phyloP scores from a whole-genome alignment of 2,797 vertebrate species.

The Pteronotus mesoamericanus region DNA sequence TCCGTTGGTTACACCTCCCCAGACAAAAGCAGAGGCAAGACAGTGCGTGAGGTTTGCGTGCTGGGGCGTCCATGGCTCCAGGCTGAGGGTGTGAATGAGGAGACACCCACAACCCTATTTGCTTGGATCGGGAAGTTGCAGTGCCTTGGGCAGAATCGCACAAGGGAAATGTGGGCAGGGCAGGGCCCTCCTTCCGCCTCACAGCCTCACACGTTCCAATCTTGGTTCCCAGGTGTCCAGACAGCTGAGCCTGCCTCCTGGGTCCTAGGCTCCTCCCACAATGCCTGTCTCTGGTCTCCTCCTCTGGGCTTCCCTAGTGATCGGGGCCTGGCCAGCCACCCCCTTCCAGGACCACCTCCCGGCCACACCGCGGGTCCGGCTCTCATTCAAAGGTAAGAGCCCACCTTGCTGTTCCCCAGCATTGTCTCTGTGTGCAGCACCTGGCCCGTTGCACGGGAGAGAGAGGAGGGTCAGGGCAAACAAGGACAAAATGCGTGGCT shows the following conservation, averaged over 20 bases:
- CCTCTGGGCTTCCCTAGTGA: slow-evolving; percentile 82
- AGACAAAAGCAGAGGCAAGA: neutral
- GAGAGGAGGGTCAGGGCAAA: neutral
- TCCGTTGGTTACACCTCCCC: neutral
- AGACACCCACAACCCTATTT: neutral
- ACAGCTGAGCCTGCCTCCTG: slow-evolving; percentile 35
- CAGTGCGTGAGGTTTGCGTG: neutral
- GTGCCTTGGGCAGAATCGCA: neutral
- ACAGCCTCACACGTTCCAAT: neutral
- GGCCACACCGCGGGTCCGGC: slow-evolving; percentile 79
- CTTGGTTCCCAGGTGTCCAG: slow-evolving; percentile 68
- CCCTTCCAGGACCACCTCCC: slow-evolving; percentile 78
- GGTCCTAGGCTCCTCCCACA: slow-evolving; percentile 67
- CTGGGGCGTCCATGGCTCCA: neutral
- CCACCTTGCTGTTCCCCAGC: neutral
- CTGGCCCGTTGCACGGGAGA: neutral
- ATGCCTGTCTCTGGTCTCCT: slow-evolving; percentile 81
- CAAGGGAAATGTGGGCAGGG: neutral
- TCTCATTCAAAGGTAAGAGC: slow-evolving; percentile 85
- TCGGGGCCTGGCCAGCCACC: slow-evolving; percentile 80
- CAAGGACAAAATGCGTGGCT: neutral
- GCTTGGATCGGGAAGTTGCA: neutral
- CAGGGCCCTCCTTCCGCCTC: neutral
- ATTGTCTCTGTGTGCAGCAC: neutral
- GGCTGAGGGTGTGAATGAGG: neutral